phyloP scores from a whole-genome alignment of 2,888 invertebrate genomes.

The Trichopria drosophilae region DNA sequence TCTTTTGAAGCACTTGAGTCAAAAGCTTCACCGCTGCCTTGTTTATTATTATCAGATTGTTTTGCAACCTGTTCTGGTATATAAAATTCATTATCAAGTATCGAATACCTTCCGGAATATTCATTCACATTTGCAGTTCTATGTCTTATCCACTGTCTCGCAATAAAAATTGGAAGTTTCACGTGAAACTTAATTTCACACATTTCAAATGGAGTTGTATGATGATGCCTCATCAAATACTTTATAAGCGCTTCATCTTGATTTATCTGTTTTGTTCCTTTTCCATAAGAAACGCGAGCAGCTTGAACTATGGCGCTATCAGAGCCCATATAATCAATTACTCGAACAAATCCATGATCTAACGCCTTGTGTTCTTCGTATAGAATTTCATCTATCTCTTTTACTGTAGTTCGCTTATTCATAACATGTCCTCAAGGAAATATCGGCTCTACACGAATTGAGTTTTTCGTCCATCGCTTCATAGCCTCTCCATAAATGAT shows the following conservation, averaged over 20 bases:
- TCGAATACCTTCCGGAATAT: conserved; percentile 19
- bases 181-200: conserved; percentile 23
- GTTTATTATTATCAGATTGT: conserved; percentile 21
- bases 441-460: conserved; percentile 22
- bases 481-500: conserved; percentile 23
- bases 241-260: conserved; percentile 17
- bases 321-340: conserved; percentile 19
- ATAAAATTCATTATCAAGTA: conserved; percentile 20
- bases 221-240: conserved; percentile 17
- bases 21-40: conserved; percentile 11
- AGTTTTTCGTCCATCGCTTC: conserved; percentile 26
- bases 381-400: conserved; percentile 15
- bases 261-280: conserved; percentile 16
- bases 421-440: conserved; percentile 17
- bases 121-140: conserved; percentile 22
- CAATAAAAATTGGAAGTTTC: conserved; percentile 17
- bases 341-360: conserved; percentile 22
- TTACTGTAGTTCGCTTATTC: conserved; percentile 15
- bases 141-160: conserved; percentile 20
- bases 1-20: conserved; percentile 6
- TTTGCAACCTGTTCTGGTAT: conserved; percentile 15
- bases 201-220: conserved; percentile 24
- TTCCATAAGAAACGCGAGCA: conserved; percentile 24
- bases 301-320: conserved; percentile 22
- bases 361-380: conserved; percentile 10